Conservation (phyloP, 2,113 vertebrate species). For the Piaya cayana region DNA sequence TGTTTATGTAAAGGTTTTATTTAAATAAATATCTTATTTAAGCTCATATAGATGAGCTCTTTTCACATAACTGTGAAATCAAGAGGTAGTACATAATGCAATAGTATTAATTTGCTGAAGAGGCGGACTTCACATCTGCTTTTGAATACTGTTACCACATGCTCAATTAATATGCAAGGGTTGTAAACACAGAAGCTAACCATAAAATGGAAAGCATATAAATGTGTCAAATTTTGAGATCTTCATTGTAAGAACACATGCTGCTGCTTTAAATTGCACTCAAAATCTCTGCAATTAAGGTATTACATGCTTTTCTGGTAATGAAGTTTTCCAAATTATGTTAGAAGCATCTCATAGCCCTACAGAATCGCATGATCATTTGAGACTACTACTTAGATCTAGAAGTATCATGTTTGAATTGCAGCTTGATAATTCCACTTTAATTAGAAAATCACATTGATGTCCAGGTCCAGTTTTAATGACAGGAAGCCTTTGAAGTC, state of each 20-base stretch:
- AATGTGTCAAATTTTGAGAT: background rate
- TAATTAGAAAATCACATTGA: conserved; percentile 16
- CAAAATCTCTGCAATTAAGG: background rate
- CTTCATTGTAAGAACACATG: background rate
- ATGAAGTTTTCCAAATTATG: background rate
- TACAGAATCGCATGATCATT: background rate
- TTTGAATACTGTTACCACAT: background rate
- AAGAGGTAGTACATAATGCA: background rate
- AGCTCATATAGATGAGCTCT: background rate
- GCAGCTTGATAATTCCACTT: background rate
- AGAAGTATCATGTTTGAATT: background rate
- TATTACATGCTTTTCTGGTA: background rate
- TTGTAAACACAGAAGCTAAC: background rate
- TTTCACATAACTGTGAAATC: background rate
- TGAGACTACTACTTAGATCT: background rate
- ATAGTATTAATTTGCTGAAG: background rate
- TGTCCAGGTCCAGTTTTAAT: background rate
- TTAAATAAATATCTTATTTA: background rate
- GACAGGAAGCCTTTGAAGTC: background rate
- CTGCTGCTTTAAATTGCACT: background rate
- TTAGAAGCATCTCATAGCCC: background rate
- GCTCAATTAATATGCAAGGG: background rate
- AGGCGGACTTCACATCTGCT: background rate
- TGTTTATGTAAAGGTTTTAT: background rate
- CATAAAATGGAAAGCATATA: background rate